A percentile compares a stretch with the other conserved stretches of the same genome.
Evolutionary conservation across 2,888 invertebrate species (phyloP).

Genomic region (Neuroscelio doddi): DNA sequence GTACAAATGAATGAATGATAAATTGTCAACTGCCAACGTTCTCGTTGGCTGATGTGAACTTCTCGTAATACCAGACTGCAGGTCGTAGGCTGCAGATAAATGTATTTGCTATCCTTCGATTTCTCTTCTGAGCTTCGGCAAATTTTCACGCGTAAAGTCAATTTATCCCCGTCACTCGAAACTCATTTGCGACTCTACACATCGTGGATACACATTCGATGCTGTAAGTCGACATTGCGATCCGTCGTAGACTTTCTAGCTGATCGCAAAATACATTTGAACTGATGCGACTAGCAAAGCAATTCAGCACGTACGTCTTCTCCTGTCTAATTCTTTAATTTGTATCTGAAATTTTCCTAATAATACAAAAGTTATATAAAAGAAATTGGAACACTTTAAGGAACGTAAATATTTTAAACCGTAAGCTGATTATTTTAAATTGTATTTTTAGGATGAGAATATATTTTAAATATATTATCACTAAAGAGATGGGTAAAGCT

Average conservation of each 20-base stretch:
- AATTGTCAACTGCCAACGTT: conserved; percentile 42
- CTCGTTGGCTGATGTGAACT: conserved; percentile 39
- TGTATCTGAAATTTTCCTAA: too few species aligned
- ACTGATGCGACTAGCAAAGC: conserved; percentile 38
- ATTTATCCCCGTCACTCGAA: conserved; percentile 46
- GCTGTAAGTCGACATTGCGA: conserved; percentile 24
- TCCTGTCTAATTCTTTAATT: conserved; percentile 27
- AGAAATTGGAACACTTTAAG: too few species aligned
- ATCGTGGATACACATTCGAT: conserved; percentile 27
- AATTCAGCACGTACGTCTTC: conserved; percentile 29
- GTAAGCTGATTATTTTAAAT: too few species aligned
- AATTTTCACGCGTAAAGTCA: conserved; percentile 47
- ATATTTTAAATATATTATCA: too few species aligned
- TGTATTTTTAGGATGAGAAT: too few species aligned
- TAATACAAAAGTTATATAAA: too few species aligned
- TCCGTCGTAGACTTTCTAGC: conserved; percentile 25
- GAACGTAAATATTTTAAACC: too few species aligned
- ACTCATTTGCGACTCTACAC: conserved; percentile 47
- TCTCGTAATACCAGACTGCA: conserved; percentile 43
- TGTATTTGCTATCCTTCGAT: conserved; percentile 47
- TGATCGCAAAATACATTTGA: conserved; percentile 39
- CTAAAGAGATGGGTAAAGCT: too few species aligned
- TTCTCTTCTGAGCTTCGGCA: conserved; percentile 39
- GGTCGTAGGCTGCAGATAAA: conserved; percentile 46
- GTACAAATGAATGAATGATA: conserved; percentile 49